Conservation (phyloP, 1,140 invertebrate genomes). For the Eurytemora carolleeae region DNA sequence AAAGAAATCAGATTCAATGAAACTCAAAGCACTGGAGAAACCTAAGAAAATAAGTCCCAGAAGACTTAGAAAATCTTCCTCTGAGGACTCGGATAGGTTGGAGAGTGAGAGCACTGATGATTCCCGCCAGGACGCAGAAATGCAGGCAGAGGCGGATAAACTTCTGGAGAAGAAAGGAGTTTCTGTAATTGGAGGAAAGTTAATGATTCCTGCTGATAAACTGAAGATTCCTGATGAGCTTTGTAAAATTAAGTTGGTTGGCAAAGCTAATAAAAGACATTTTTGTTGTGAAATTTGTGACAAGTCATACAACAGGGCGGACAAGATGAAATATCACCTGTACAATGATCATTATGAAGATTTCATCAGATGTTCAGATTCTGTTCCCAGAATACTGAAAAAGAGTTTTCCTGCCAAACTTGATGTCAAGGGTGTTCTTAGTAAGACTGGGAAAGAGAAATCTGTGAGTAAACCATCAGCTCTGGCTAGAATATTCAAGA, state of each 20-base stretch:
- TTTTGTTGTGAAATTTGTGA: slow-evolving; percentile 1
- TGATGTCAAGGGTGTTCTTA: neutral
- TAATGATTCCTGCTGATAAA: neutral
- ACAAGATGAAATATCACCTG: slow-evolving; percentile 9
- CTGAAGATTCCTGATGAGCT: neutral
- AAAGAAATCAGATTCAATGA: too few relatives aligned
- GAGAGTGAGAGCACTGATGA: too few relatives aligned
- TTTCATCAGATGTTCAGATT: neutral
- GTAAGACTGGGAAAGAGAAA: neutral
- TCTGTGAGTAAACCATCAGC: neutral
- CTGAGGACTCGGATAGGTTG: too few relatives aligned
- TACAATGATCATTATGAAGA: slow-evolving; percentile 6
- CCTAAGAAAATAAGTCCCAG: neutral
- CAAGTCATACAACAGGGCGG: slow-evolving; percentile 4
- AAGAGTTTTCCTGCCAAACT: neutral
- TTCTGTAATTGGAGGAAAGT: neutral
- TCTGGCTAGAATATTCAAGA: neutral
- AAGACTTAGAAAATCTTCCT: too few relatives aligned
- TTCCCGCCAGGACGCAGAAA: too few relatives aligned
- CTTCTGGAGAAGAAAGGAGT: neutral
- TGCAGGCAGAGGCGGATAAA: neutral
- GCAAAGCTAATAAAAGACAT: neutral
- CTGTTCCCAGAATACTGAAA: neutral
- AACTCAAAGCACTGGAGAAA: neutral
- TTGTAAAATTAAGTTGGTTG: neutral